Percentiles rank a stretch among this genome's conserved stretches.
Conservation (phyloP, 2,113 vertebrate genomes). For the Deroptyus accipitrinus region DNA sequence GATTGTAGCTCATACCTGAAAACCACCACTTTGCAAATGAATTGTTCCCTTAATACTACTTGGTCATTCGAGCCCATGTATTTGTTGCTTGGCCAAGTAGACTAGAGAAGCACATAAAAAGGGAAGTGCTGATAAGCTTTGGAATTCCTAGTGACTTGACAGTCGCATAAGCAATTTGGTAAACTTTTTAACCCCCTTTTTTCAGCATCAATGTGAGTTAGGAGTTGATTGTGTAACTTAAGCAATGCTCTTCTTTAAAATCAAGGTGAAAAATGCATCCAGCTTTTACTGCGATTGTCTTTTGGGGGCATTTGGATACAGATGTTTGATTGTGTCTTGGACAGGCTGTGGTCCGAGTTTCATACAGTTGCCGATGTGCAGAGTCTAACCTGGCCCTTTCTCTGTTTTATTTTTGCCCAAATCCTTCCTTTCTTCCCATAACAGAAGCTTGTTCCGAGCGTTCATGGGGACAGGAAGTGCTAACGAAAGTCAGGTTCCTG, state of each 20-base stretch:
- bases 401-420: not conserved
- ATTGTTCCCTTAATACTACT: not conserved
- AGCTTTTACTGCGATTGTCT: not conserved
- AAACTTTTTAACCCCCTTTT: not conserved
- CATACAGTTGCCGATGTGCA: not conserved
- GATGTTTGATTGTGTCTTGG: not conserved
- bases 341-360: not conserved
- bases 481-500: constrained; percentile 21
- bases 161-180: not conserved
- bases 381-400: not conserved
- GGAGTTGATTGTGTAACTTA: not conserved
- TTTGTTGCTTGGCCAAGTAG: not conserved
- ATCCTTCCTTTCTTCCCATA: not conserved
- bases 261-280: not conserved
- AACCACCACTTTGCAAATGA: not conserved
- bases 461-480: constrained; percentile 38
- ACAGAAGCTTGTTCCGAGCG: constrained; percentile 5
- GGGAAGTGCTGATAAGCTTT: not conserved
- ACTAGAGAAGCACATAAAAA: not conserved
- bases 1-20: not conserved
- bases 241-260: not conserved
- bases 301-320: not conserved
- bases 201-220: not conserved
- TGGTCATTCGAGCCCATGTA: not conserved
- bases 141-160: not conserved